Percentiles rank a stretch among this genome's conserved stretches.
Conservation (phyloP, 2,113 vertebrate species). For the Neogobius melanostomus region DNA sequence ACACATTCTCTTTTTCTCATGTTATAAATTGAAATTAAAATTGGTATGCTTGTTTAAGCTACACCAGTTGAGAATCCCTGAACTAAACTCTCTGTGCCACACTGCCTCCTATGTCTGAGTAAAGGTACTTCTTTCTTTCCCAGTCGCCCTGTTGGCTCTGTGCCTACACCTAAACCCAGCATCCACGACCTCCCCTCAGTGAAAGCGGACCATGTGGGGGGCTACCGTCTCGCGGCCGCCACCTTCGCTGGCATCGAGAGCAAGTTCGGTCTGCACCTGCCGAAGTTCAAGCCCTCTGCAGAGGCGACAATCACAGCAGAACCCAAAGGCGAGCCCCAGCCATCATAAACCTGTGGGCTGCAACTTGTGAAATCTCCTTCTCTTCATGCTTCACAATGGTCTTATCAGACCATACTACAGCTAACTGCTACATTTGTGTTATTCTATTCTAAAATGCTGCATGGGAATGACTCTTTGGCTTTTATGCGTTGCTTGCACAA, state of each 20-base stretch:
- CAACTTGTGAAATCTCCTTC: conserved; percentile 54
- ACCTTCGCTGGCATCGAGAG: conserved; percentile 95
- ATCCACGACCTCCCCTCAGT: conserved; percentile 84
- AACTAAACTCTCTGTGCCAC: not conserved
- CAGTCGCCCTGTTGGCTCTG: conserved; percentile 88
- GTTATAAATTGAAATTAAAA: no score
- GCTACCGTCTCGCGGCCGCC: conserved; percentile 90
- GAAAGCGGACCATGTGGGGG: conserved; percentile 89
- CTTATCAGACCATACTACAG: conserved; percentile 56
- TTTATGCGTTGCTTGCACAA: conserved; percentile 82
- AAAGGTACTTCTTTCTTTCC: conserved; percentile 34
- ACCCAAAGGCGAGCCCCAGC: conserved; percentile 33
- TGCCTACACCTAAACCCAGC: conserved; percentile 80
- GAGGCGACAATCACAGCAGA: conserved; percentile 58
- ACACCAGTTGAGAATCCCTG: no score
- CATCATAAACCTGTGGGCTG: conserved; percentile 65
- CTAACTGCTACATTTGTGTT: conserved; percentile 63
- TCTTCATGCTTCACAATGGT: conserved; percentile 35
- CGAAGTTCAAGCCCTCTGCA: conserved; percentile 84
- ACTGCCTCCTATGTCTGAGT: conserved; percentile 9
- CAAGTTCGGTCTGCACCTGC: conserved; percentile 94
- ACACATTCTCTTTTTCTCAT: no score
- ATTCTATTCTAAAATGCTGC: conserved; percentile 70
- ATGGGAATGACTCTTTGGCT: conserved; percentile 76
- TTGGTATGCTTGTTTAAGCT: no score